Percentiles rank a stretch among this genome's conserved stretches.
These are phyloP conservation scores for Pachyramphus minor DNA, from an alignment of 2,113 vertebrate species.

Conservation along the genomic window DNA sequence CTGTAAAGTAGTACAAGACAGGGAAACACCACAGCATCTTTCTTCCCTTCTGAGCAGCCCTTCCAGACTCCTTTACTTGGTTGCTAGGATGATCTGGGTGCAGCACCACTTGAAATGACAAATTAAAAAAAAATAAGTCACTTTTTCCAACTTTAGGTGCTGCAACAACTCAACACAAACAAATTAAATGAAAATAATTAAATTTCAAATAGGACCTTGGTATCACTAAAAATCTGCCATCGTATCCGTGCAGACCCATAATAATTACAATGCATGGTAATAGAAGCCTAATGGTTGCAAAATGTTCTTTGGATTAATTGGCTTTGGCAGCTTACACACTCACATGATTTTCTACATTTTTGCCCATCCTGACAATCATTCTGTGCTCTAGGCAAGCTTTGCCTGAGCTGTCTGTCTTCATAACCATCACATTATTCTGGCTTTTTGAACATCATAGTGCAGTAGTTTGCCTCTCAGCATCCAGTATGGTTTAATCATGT, in stretches of 20 bases:
- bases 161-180: neutral
- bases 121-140: neutral
- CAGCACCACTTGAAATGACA: neutral
- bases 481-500: constrained; percentile 56
- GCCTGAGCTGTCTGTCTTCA: constrained; percentile 65
- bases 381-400: constrained; percentile 56
- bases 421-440: constrained; percentile 72
- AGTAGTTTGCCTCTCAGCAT: constrained; percentile 63
- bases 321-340: constrained; percentile 70
- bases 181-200: constrained; percentile 36
- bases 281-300: constrained; percentile 62
- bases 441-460: constrained; percentile 60
- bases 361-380: constrained; percentile 70
- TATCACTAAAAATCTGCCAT: constrained; percentile 4
- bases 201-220: neutral
- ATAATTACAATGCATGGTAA: constrained; percentile 40
- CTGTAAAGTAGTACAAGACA: neutral
- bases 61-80: neutral
- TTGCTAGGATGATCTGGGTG: neutral
- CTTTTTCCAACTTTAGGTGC: neutral
- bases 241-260: neutral
- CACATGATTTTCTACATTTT: constrained; percentile 70
- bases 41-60: neutral
- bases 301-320: constrained; percentile 67
- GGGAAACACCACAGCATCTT: neutral